Conservation (phyloP, 2,888 invertebrate genomes). For the Unio pictorum region DNA sequence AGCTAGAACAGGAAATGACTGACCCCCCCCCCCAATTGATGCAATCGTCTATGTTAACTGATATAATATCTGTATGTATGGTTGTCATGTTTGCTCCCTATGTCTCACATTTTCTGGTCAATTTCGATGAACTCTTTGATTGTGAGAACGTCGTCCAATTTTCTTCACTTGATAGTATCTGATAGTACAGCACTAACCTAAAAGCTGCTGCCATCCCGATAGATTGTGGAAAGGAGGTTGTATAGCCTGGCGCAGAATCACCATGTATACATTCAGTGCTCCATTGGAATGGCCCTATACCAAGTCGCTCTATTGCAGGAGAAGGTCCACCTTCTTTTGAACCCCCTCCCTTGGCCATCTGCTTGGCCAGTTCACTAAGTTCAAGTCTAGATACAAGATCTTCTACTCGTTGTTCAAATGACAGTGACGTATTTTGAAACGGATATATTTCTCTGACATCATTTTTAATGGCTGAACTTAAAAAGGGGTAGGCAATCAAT, state of each 20-base stretch:
- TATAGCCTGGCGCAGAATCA: constrained; percentile 47
- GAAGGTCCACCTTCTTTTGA: constrained; percentile 39
- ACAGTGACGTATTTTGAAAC: constrained; percentile 57
- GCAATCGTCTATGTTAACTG: no score
- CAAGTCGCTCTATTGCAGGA: constrained; percentile 50
- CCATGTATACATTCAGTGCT: constrained; percentile 59
- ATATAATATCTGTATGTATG: no score
- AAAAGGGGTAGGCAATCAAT: no score
- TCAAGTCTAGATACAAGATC: constrained; percentile 56
- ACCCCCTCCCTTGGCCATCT: constrained; percentile 45
- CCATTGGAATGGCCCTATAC: constrained; percentile 56
- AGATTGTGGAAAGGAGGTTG: constrained; percentile 60
- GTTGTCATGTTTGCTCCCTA: no score
- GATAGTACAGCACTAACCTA: constrained; percentile 33
- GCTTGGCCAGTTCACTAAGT: constrained; percentile 48
- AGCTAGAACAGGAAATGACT: no score
- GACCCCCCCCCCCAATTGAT: no score
- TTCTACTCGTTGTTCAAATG: constrained; percentile 52
- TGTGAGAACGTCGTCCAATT: no score
- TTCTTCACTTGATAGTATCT: no score
- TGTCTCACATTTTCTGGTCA: no score
- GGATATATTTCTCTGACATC: constrained; percentile 17
- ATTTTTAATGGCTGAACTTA: no score
- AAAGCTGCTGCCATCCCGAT: constrained; percentile 59
- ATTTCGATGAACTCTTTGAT: no score